These are phyloP conservation scores for Melikaiella ostensackeni DNA, from an alignment of 2,888 invertebrate species.

Conservation along the genomic window DNA sequence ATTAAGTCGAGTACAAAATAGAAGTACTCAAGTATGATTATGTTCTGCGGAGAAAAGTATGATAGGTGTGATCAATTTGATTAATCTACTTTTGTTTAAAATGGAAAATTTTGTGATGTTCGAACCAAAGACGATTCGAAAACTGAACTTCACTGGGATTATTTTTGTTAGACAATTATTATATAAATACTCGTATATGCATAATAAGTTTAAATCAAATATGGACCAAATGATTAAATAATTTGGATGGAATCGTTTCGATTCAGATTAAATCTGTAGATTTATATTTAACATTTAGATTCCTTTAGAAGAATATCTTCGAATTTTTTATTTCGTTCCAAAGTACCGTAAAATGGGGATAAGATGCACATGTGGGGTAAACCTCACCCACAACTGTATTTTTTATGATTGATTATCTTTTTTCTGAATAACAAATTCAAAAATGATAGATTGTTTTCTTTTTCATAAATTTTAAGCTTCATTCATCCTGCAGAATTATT, in stretches of 20 bases:
- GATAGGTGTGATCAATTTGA: neutral
- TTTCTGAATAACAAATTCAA: too few relatives aligned
- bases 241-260: neutral
- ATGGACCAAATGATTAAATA: neutral
- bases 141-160: neutral
- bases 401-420: too few relatives aligned
- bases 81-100: neutral
- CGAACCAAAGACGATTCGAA: neutral
- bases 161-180: neutral
- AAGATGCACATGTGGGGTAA: too few relatives aligned
- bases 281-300: neutral
- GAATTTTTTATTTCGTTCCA: too few relatives aligned
- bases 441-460: too few relatives aligned
- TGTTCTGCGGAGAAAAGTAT: neutral
- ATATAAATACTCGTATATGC: neutral
- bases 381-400: too few relatives aligned
- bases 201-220: neutral
- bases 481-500: too few relatives aligned
- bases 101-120: neutral
- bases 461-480: too few relatives aligned
- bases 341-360: too few relatives aligned
- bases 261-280: neutral
- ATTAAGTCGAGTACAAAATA: conserved; percentile 1
- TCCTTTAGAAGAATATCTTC: neutral
- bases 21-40: neutral